These are phyloP conservation scores for Mastomys coucha DNA, from an alignment of 2,113 vertebrate species.

Conservation along the genomic window DNA sequence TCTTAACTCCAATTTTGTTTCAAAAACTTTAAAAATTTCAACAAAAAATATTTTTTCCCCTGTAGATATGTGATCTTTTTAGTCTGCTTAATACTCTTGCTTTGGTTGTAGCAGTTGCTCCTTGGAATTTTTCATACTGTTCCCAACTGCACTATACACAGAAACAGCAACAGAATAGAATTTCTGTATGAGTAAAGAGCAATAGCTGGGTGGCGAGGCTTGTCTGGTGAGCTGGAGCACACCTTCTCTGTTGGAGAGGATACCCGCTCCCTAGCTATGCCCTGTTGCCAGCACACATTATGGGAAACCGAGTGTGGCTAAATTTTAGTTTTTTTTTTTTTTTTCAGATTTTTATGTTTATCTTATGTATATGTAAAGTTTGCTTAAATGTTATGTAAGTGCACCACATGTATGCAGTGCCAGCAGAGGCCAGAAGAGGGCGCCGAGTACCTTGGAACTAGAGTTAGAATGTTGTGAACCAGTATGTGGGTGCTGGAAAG, in stretches of 20 bases:
- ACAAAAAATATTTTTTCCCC: not conserved
- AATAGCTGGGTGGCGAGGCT: not conserved
- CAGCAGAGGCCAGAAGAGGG: not conserved
- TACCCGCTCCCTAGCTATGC: not conserved
- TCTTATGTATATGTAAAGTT: not conserved
- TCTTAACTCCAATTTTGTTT: not conserved
- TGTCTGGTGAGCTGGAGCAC: not conserved
- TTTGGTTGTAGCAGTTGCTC: not conserved
- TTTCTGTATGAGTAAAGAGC: conserved; percentile 23
- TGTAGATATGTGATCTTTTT: not conserved
- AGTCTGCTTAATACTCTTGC: not conserved
- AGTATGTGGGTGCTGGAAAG: not conserved
- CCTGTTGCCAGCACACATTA: not conserved
- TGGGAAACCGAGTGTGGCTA: not conserved
- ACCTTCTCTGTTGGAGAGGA: not conserved
- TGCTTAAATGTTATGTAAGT: not conserved
- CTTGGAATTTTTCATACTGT: conserved; percentile 48
- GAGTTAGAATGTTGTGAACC: not conserved
- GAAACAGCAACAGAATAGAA: not conserved
- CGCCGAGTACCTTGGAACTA: not conserved
- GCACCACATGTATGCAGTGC: not conserved
- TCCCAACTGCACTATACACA: conserved; percentile 3
- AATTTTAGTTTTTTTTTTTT: not conserved
- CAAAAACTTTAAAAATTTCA: not conserved
- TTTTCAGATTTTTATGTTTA: not conserved